Conservation (phyloP, 2,113 vertebrate genomes). For the Albula goreensis region DNA sequence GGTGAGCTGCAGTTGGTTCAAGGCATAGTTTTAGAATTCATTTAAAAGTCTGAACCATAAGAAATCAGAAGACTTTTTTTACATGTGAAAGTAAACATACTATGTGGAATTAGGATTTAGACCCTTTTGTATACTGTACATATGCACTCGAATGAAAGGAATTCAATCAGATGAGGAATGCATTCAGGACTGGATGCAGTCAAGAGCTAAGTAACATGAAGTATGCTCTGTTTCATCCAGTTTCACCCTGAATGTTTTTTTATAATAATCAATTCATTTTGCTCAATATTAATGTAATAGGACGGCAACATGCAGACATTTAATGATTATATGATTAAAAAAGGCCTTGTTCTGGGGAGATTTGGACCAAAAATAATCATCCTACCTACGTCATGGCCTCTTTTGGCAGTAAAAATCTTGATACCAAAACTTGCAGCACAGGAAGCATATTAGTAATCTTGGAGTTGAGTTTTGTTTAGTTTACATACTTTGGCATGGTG, state of each 20-base stretch:
- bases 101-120: no score
- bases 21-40: no score
- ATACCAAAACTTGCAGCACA: neutral
- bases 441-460: neutral
- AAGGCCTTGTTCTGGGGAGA: no score
- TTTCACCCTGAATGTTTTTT: neutral
- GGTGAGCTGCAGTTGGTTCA: no score
- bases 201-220: neutral
- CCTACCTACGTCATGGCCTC: neutral
- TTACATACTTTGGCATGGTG: neutral
- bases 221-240: neutral
- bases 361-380: neutral
- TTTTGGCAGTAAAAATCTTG: neutral
- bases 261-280: neutral
- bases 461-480: neutral
- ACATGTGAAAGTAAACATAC: no score
- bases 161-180: neutral
- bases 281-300: no score
- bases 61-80: no score
- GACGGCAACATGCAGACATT: no score
- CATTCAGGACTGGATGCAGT: neutral
- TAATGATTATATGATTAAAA: no score
- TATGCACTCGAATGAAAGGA: no score
- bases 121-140: no score
- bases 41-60: no score